These are phyloP conservation scores for Rhynchotus rufescens DNA, from an alignment of 2,797 vertebrate genomes.

Conservation along the genomic window DNA sequence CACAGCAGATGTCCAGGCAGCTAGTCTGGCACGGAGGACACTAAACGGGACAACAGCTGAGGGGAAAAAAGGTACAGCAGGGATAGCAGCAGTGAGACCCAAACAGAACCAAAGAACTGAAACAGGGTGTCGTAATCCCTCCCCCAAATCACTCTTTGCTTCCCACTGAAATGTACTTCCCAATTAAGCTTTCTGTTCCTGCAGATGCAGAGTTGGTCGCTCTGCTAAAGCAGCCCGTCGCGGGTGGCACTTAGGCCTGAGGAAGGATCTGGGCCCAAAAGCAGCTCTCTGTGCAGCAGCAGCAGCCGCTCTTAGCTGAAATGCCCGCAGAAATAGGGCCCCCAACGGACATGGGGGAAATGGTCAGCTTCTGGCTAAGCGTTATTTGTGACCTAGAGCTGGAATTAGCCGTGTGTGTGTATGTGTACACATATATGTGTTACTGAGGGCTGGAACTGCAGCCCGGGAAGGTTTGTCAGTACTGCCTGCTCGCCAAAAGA, in stretches of 20 bases:
- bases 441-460: constrained; percentile 1
- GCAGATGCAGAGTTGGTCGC: neutral
- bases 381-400: constrained; percentile 60
- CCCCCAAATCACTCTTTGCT: neutral
- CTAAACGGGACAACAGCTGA: neutral
- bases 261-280: neutral
- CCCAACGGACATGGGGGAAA: neutral
- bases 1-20: constrained; percentile 21
- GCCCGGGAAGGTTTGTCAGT: constrained; percentile 57
- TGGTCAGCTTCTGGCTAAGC: neutral
- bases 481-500: constrained; percentile 79
- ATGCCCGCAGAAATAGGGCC: neutral
- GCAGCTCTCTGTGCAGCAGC: neutral
- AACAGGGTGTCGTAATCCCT: neutral
- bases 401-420: constrained; percentile 15
- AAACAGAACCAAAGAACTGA: neutral
- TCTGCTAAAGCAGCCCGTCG: neutral
- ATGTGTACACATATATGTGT: constrained; percentile 46
- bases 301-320: neutral
- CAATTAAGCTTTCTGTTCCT: neutral
- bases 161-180: neutral
- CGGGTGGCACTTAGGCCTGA: neutral
- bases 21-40: neutral
- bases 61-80: neutral
- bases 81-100: neutral